A percentile compares a stretch with the other conserved stretches of the same genome.
Conservation (phyloP, 2,113 vertebrate genomes). For the Saguinus midas region DNA sequence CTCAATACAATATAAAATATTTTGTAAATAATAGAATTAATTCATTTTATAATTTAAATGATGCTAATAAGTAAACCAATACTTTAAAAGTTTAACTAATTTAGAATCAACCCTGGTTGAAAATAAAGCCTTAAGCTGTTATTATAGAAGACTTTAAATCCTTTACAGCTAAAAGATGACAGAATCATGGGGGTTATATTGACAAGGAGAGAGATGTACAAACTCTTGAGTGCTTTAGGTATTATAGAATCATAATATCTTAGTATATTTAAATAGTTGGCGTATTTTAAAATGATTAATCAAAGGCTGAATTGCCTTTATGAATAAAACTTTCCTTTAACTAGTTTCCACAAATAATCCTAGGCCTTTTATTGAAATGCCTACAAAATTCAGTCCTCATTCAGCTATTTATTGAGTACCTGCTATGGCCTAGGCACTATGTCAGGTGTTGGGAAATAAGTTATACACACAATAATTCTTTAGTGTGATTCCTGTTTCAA, state of each 20-base stretch:
- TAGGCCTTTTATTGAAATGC: not conserved
- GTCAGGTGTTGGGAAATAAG: not conserved
- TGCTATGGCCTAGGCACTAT: not conserved
- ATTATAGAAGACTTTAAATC: not conserved
- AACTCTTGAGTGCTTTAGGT: not conserved
- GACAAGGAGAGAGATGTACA: not conserved
- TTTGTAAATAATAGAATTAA: slow-evolving; percentile 12
- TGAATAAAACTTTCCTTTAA: not conserved
- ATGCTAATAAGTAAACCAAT: not conserved
- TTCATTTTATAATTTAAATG: slow-evolving; percentile 3
- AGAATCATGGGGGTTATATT: not conserved
- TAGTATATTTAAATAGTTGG: not conserved
- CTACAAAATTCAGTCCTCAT: not conserved
- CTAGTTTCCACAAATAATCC: not conserved
- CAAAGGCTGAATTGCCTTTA: not conserved
- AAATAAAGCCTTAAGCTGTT: not conserved
- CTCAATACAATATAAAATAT: not conserved
- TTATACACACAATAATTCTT: not conserved
- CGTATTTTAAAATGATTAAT: not conserved
- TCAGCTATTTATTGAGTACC: not conserved
- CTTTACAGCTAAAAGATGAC: not conserved
- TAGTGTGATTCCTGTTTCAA: not conserved
- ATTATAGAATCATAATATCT: not conserved
- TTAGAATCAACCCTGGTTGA: not conserved
- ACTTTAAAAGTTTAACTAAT: slow-evolving; percentile 9